These are phyloP conservation scores for Vollenhovia emeryi DNA, from an alignment of 1,140 invertebrate species.

Conservation along the genomic window DNA sequence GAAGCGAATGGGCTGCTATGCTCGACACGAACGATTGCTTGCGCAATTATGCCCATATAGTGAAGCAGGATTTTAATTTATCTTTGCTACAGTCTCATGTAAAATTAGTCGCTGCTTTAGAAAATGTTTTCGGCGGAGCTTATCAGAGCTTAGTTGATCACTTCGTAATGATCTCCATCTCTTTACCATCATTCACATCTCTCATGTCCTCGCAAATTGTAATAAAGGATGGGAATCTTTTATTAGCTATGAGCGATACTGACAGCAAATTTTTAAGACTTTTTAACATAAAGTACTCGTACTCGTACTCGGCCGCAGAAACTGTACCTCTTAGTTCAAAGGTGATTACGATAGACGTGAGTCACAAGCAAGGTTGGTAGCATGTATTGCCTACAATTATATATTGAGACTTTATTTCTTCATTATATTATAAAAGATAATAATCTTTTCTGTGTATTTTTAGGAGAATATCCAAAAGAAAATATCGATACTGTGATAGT, in stretches of 20 bases:
- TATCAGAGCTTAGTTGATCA: slow-evolving; percentile 88
- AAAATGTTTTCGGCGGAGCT: slow-evolving; percentile 90
- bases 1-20: slow-evolving; percentile 91
- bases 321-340: slow-evolving; percentile 67
- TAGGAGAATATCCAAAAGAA: slow-evolving; percentile 59
- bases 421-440: slow-evolving; percentile 17
- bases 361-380: slow-evolving; percentile 77
- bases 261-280: slow-evolving; percentile 77
- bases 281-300: slow-evolving; percentile 74
- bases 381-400: background rate
- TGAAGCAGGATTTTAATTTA: slow-evolving; percentile 90
- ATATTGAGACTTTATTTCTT: background rate
- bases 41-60: slow-evolving; percentile 89
- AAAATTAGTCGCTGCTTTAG: slow-evolving; percentile 89
- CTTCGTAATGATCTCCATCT: slow-evolving; percentile 84
- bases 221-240: slow-evolving; percentile 76
- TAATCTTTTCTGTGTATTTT: slow-evolving; percentile 23
- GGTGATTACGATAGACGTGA: slow-evolving; percentile 70
- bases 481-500: slow-evolving; percentile 79
- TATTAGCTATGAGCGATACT: slow-evolving; percentile 75
- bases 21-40: slow-evolving; percentile 90
- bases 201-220: slow-evolving; percentile 77
- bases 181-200: slow-evolving; percentile 63
- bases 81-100: slow-evolving; percentile 94
- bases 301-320: slow-evolving; percentile 39